phyloP scores from a whole-genome alignment of 1,140 invertebrate species.

The Linepithema humile region DNA sequence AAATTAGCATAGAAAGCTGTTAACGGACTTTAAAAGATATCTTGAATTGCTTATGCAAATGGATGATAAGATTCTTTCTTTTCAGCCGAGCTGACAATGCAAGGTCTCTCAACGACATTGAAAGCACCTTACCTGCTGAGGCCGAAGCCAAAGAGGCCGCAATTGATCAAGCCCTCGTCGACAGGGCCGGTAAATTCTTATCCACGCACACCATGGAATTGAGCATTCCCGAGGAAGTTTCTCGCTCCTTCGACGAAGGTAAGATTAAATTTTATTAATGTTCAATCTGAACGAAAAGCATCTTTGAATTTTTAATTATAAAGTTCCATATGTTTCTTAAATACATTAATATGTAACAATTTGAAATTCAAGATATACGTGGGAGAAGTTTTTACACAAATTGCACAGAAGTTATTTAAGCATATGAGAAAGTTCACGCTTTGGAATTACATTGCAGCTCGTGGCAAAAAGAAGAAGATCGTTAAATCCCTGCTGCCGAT shows the following conservation, averaged over 20 bases:
- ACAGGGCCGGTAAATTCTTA: constrained; percentile 90
- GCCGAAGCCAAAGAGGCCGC: constrained; percentile 89
- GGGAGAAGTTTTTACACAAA: background rate
- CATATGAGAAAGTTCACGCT: background rate
- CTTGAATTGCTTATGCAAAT: background rate
- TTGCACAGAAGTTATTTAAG: background rate
- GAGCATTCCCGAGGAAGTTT: constrained; percentile 89
- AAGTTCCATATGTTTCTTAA: background rate
- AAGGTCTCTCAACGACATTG: constrained; percentile 84
- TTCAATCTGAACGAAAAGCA: background rate
- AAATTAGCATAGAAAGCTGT: constrained; percentile 26
- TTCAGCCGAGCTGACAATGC: constrained; percentile 83
- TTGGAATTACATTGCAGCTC: constrained; percentile 77
- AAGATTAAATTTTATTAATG: constrained; percentile 42
- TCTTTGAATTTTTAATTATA: background rate
- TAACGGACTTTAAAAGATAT: background rate
- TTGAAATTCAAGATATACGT: background rate
- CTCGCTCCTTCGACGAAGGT: constrained; percentile 85
- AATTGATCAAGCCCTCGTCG: constrained; percentile 90
- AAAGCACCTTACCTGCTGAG: constrained; percentile 87
- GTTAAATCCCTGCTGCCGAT: constrained; percentile 87
- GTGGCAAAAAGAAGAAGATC: constrained; percentile 88
- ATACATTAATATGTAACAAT: background rate
- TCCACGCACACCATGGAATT: constrained; percentile 92
- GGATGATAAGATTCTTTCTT: constrained; percentile 52